Conservation (phyloP, 2,888 invertebrate species). For the Philonicus albiceps region DNA sequence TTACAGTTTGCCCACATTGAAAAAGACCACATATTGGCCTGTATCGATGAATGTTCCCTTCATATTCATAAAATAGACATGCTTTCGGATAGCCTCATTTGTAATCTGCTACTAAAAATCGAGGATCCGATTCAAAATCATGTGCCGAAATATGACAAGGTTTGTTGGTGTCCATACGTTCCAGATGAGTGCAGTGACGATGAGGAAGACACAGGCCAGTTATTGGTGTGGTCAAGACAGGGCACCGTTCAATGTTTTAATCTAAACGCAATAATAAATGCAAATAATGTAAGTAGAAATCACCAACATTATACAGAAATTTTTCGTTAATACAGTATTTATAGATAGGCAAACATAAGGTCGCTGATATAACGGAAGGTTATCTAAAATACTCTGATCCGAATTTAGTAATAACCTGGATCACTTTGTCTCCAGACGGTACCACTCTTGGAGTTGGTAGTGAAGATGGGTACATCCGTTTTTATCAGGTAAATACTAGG, state of each 20-base stretch:
- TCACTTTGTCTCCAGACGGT: slow-evolving; percentile 92
- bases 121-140: slow-evolving; percentile 61
- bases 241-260: slow-evolving; percentile 66
- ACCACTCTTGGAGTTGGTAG: slow-evolving; percentile 92
- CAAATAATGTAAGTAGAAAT: slow-evolving; percentile 57
- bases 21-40: slow-evolving; percentile 80
- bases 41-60: slow-evolving; percentile 86
- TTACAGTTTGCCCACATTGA: slow-evolving; percentile 87
- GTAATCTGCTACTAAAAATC: slow-evolving; percentile 64
- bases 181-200: slow-evolving; percentile 66
- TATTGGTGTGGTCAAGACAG: slow-evolving; percentile 83
- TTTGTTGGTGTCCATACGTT: slow-evolving; percentile 95
- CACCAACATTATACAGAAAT: background rate
- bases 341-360: slow-evolving; percentile 57
- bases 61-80: slow-evolving; percentile 81
- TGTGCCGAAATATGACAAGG: slow-evolving; percentile 69
- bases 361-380: slow-evolving; percentile 56
- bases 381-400: slow-evolving; percentile 65
- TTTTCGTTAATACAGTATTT: background rate
- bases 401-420: slow-evolving; percentile 77
- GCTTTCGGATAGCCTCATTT: slow-evolving; percentile 67
- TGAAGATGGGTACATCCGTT: slow-evolving; percentile 87
- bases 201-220: slow-evolving; percentile 74
- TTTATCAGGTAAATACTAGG: slow-evolving; percentile 75
- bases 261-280: slow-evolving; percentile 56